Conservation (phyloP, 1,140 invertebrate genomes). For the Drosophila melanica region DNA sequence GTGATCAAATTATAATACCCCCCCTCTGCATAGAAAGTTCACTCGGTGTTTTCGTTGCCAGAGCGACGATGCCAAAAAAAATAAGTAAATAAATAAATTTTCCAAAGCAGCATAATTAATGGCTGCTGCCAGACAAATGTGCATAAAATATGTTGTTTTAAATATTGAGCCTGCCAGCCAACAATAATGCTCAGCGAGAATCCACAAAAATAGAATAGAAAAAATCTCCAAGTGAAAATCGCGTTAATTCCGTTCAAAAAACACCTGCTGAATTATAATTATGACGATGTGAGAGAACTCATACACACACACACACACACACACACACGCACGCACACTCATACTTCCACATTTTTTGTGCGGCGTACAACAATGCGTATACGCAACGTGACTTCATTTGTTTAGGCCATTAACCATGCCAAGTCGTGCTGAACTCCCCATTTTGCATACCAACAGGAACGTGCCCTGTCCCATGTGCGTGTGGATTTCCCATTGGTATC, state of each 20-base stretch:
- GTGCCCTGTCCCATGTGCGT: slow-evolving; percentile 74
- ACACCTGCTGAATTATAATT: slow-evolving; percentile 61
- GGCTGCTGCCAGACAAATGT: slow-evolving; percentile 41
- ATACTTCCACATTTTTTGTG: neutral
- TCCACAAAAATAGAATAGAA: slow-evolving; percentile 5
- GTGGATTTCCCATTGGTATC: slow-evolving; percentile 72
- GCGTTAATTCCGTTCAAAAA: slow-evolving; percentile 28
- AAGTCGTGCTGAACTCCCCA: slow-evolving; percentile 1
- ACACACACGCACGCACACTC: slow-evolving; percentile 3
- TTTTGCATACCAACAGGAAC: slow-evolving; percentile 50
- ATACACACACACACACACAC: slow-evolving; percentile 8
- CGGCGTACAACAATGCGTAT: slow-evolving; percentile 20
- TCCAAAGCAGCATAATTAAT: slow-evolving; percentile 72
- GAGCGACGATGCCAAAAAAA: slow-evolving; percentile 44
- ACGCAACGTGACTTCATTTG: slow-evolving; percentile 44
- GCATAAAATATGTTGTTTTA: slow-evolving; percentile 44
- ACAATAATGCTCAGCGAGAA: slow-evolving; percentile 27
- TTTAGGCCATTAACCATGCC: slow-evolving; percentile 11
- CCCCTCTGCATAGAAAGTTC: no score
- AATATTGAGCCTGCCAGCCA: slow-evolving; percentile 29
- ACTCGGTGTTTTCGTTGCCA: slow-evolving; percentile 44
- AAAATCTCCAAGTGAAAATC: slow-evolving; percentile 24
- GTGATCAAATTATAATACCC: no score
- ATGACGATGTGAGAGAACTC: slow-evolving; percentile 28
- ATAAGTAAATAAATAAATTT: slow-evolving; percentile 67